Base-by-base conservation (phyloP, 2,113 vertebrate genomes). In the Forbesichthys agassizii region DNA sequence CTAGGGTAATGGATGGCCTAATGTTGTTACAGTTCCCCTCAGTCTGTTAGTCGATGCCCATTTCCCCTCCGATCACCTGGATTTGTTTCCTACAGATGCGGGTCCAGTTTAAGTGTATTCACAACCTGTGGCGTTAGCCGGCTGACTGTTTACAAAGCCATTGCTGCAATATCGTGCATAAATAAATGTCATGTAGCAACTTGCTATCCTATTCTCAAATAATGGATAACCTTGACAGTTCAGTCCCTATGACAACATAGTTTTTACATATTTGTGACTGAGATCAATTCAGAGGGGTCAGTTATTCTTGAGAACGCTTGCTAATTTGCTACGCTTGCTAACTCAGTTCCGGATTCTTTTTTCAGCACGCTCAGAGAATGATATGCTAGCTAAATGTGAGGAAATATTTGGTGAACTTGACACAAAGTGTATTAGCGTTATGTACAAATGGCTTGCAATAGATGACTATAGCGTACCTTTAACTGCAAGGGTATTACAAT, bases 1-100 rank as follows among this genome's bases (percentile, higher is more conserved):
- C 65, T 48, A 42, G 71, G 49, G 33, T 70, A 80, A 80, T 68
- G 64, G 76, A 83, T 61, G 61, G 65, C 52, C 64, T 76, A 82
- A 70, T 64, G 78, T 74, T 71, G 67, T 75, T 67, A 54, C n/a
- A 67, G 60, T 13, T 71, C 80, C 74, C 11, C 60, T 68, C 47
- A 14, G 67, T 9, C 3, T 74, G 68, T 77, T 18, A 46, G 47
- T 52, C 60, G 64, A 58, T 61, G 33, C 62, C 64, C 53, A 3
- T 51, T 77, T 71, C 52, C 49, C 47, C 66, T 66, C 70, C 65
- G 68, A 18, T 63, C 62, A 61, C 57, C 57, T 67, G 64, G 68
- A 77, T 74, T 65, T 64, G 64, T 75, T 64, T 68, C 55, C 53
- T 71, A 1, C n/a, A 18, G 36, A 42, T 8, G 36, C 36, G 0